These are phyloP conservation scores for Falco rusticolus DNA, from an alignment of 2,797 vertebrate species.

Conservation along the genomic window DNA sequence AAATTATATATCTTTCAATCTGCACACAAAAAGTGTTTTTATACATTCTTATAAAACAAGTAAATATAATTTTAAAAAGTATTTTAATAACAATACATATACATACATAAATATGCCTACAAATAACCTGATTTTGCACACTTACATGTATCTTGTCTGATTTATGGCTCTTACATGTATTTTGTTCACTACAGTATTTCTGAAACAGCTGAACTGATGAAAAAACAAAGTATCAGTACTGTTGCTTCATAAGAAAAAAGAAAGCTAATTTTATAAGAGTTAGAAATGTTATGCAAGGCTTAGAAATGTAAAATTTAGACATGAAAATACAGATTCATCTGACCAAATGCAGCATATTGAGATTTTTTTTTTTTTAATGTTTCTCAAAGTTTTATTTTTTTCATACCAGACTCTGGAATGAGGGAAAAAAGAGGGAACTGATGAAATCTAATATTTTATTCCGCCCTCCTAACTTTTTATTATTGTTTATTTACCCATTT, in stretches of 20 bases:
- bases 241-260: not conserved
- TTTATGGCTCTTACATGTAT: not conserved
- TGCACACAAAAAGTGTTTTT: not conserved
- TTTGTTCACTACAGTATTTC: not conserved
- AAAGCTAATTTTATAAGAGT: not conserved
- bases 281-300: not conserved
- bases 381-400: not conserved
- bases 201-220: not conserved
- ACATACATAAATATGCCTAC: not conserved
- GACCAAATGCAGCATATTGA: not conserved
- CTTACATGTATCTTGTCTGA: not conserved
- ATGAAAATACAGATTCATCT: not conserved
- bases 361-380: not conserved
- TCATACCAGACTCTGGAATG: not conserved
- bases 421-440: not conserved
- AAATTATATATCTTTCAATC: not conserved
- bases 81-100: not conserved
- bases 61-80: not conserved
- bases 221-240: not conserved
- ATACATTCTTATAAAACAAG: not conserved
- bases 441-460: not conserved
- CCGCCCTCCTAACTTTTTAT: not conserved
- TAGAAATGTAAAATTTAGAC: not conserved
- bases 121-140: not conserved
- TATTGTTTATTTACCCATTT: not conserved